Percentiles rank a stretch among this genome's conserved stretches.
These are phyloP conservation scores for Miichthys miiuy DNA, from an alignment of 2,797 vertebrate genomes.

Conservation along the genomic window DNA sequence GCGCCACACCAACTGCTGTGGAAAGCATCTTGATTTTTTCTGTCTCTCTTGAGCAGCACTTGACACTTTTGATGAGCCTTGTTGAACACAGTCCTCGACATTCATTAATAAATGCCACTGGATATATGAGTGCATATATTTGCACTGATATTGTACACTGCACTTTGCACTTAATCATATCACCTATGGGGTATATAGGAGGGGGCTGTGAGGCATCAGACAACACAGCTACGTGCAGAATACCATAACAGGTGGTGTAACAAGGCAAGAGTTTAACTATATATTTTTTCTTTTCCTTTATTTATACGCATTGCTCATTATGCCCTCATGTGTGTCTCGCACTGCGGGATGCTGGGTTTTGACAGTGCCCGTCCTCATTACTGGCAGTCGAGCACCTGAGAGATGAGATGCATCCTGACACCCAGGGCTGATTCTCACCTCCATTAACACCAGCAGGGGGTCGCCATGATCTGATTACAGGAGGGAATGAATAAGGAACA, in stretches of 20 bases:
- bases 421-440: constrained; percentile 84
- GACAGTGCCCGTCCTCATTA: constrained; percentile 85
- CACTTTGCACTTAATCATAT: constrained; percentile 44
- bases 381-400: constrained; percentile 80
- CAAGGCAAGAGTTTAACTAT: constrained; percentile 62
- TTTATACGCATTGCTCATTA: constrained; percentile 76
- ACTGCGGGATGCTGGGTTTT: constrained; percentile 69
- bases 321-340: constrained; percentile 74
- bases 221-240: constrained; percentile 33
- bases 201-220: constrained; percentile 30
- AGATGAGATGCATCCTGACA: constrained; percentile 86
- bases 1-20: background rate
- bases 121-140: constrained; percentile 35
- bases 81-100: constrained; percentile 33
- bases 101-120: constrained; percentile 47
- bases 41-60: constrained; percentile 27
- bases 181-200: constrained; percentile 5
- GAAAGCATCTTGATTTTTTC: constrained; percentile 22
- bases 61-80: constrained; percentile 52
- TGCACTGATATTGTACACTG: constrained; percentile 8
- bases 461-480: constrained; percentile 81
- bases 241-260: constrained; percentile 75
- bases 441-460: constrained; percentile 85
- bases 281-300: constrained; percentile 54
- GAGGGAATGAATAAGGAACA: constrained; percentile 63